phyloP scores from a whole-genome alignment of 2,888 invertebrate genomes.

The Pasiphila rectangulata region DNA sequence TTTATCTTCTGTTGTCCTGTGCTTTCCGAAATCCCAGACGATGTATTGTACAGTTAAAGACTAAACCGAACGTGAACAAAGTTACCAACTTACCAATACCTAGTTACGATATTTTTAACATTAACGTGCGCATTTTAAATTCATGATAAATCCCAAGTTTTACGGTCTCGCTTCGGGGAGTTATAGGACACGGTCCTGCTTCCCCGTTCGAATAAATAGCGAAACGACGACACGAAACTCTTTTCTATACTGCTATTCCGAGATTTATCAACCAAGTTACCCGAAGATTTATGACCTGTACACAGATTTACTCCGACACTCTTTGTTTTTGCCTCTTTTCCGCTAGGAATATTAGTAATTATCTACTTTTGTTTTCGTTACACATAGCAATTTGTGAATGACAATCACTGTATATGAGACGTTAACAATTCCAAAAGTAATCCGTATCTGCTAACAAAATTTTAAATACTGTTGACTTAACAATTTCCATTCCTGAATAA shows the following conservation, averaged over 20 bases:
- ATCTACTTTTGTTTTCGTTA: constrained; percentile 24
- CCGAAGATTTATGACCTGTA: constrained; percentile 49
- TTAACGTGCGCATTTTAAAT: constrained; percentile 56
- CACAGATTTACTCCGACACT: constrained; percentile 47
- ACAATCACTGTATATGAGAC: constrained; percentile 29
- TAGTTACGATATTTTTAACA: constrained; percentile 40
- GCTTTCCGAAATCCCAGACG: background rate
- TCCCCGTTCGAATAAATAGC: constrained; percentile 52
- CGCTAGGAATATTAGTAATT: constrained; percentile 33
- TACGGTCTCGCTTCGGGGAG: constrained; percentile 36
- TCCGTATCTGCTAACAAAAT: background rate
- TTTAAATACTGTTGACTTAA: background rate
- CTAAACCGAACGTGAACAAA: background rate
- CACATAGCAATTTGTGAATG: constrained; percentile 31
- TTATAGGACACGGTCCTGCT: constrained; percentile 41
- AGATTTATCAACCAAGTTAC: constrained; percentile 53
- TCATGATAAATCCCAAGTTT: constrained; percentile 71
- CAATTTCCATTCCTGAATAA: constrained; percentile 11
- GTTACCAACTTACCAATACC: too few relatives aligned
- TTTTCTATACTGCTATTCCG: constrained; percentile 49
- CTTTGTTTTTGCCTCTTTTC: constrained; percentile 44
- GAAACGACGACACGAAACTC: constrained; percentile 52
- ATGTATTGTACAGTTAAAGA: background rate
- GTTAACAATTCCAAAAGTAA: constrained; percentile 21
- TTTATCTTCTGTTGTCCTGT: constrained; percentile 3